Base-by-base conservation (phyloP, 2,113 vertebrate genomes). In the Clarias macrocephalus region DNA sequence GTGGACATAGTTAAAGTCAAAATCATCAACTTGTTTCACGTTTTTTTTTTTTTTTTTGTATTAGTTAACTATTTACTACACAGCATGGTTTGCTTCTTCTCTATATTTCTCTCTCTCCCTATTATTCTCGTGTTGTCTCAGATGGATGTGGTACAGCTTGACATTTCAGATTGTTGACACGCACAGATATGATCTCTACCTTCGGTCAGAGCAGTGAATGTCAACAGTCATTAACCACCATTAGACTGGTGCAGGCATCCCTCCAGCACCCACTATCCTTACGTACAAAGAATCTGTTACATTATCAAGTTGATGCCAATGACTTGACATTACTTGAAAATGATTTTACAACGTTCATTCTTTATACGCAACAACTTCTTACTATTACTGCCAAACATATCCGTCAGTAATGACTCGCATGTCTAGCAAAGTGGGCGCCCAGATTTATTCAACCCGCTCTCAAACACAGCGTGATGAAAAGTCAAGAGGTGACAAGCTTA, bases 401-500 rank as follows among this genome's bases (percentile, higher is more conserved):
- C 28, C 62, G 70, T 70, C 23, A 70, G 52, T 37, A 80, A 59
- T 86, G 85, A 66, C 56, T 80, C 30, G 21, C 54, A 23, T n/a
- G 54, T 60, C 23, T 57, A 30, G 28, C 56, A n/a, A 85, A 68
- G 12, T 9, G 18, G 18, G 15, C 30, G 73, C 25, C 23, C 48
- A 48, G 48, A 62, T 75, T n/a, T 48, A 76, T 85, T 76, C 33
- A 62, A 63, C 16, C 42, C 84, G 79, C 42, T 21, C 19, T 48
- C 54, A 80, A 57, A 37, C 19, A 57, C 48, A 42, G 65, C 10
- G 11, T n/a, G 23, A 37, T 65, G 30, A 83, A 37, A 79, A 70
- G 60, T 79, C 73, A 60, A 81, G 57, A 30, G 28, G 48, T 81
- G 33, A 25, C 76, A 30, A 52, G 25, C 91, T 97, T 95, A 99